These are phyloP conservation scores for Dexiosoma caninum DNA, from an alignment of 2,888 invertebrate species.

Conservation along the genomic window DNA sequence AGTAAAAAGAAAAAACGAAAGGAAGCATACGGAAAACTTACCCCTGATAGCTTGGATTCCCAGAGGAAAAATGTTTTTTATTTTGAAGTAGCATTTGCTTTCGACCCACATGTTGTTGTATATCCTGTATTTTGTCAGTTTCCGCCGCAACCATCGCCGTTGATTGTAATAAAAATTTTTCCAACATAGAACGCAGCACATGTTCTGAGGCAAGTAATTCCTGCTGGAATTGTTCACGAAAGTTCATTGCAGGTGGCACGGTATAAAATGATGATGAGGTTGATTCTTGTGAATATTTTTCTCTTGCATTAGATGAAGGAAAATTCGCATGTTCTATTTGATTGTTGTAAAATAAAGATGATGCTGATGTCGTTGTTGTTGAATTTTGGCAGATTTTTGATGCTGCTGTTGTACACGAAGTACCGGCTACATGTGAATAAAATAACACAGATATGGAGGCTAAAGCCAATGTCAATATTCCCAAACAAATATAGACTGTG, in stretches of 20 bases:
- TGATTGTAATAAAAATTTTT: constrained; percentile 67
- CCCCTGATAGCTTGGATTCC: constrained; percentile 52
- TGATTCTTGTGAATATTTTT: constrained; percentile 32
- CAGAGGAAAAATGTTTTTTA: constrained; percentile 42
- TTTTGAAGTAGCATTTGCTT: constrained; percentile 3
- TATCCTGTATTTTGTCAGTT: neutral
- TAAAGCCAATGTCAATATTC: constrained; percentile 71
- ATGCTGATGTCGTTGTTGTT: constrained; percentile 18
- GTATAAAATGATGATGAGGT: constrained; percentile 39
- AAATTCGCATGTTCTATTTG: neutral
- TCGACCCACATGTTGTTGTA: constrained; percentile 9
- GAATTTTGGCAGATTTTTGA: constrained; percentile 49
- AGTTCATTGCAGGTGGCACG: constrained; percentile 41
- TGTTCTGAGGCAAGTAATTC: constrained; percentile 71
- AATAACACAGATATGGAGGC: constrained; percentile 72
- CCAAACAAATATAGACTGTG: constrained; percentile 72
- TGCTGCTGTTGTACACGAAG: constrained; percentile 28
- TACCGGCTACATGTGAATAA: constrained; percentile 69
- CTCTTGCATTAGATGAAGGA: neutral
- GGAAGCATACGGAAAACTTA: constrained; percentile 24
- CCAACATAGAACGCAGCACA: constrained; percentile 68
- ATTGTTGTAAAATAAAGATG: constrained; percentile 3
- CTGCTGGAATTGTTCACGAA: constrained; percentile 69
- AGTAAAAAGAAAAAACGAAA: neutral
- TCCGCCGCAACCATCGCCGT: too few relatives aligned